Conservation (phyloP, 2,797 vertebrate species). For the Falco columbarius region DNA sequence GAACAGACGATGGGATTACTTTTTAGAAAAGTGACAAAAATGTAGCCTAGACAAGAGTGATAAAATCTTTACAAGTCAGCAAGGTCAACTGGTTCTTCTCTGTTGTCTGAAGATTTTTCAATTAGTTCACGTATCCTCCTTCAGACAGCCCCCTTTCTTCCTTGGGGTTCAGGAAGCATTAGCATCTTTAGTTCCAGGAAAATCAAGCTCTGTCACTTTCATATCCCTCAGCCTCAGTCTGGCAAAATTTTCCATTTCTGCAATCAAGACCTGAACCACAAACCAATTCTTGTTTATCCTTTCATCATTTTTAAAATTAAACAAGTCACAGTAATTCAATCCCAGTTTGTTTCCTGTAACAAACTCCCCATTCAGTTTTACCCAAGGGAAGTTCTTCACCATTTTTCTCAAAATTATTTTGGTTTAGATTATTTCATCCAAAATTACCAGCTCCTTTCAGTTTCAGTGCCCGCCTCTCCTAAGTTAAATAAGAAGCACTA, state of each 20-base stretch:
- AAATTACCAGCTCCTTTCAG: neutral
- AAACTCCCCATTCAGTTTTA: neutral
- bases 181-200: neutral
- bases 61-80: constrained; percentile 24
- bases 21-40: neutral
- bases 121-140: neutral
- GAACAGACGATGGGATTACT: neutral
- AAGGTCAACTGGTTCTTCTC: constrained; percentile 1
- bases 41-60: neutral
- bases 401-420: neutral
- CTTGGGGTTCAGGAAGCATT: neutral
- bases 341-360: neutral
- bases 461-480: neutral
- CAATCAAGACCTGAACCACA: neutral
- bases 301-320: neutral
- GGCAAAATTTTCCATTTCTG: neutral
- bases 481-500: neutral
- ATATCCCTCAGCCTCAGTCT: neutral
- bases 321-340: neutral
- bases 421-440: neutral
- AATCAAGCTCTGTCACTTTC: neutral
- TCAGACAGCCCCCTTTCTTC: neutral
- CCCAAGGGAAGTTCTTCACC: neutral
- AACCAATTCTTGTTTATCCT: neutral
- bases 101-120: neutral